Evolutionary conservation across 2,113 vertebrate genomes (phyloP).

Genomic region (Hippolais icterina): DNA sequence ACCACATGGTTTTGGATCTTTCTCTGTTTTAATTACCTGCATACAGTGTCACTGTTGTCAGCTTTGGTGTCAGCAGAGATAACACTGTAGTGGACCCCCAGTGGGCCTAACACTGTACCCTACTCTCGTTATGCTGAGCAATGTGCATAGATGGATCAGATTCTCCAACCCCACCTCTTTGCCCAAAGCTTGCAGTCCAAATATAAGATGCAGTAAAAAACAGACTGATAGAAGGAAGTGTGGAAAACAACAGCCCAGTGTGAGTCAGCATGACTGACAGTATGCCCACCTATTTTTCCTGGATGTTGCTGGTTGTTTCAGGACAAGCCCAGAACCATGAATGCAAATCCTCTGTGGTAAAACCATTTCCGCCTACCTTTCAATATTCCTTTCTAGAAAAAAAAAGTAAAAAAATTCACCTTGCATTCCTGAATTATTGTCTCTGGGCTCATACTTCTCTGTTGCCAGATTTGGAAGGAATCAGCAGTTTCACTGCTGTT

Average conservation of each 20-base stretch:
- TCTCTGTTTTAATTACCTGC: not conserved
- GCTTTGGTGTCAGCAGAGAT: not conserved
- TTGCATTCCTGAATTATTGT: not conserved
- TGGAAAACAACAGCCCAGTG: not conserved
- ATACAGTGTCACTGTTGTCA: not conserved
- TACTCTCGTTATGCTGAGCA: not conserved
- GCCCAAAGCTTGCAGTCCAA: not conserved
- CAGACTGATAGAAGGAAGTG: not conserved
- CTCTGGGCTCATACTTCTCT: not conserved
- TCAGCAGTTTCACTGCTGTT: not conserved
- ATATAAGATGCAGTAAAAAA: not conserved
- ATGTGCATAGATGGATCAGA: not conserved
- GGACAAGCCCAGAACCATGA: not conserved
- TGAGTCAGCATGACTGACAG: slow-evolving; percentile 13
- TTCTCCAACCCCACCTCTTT: not conserved
- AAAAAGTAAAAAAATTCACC: not conserved
- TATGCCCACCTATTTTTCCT: not conserved
- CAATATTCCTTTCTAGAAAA: not conserved
- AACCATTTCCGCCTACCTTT: not conserved
- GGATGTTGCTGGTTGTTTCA: slow-evolving; percentile 6
- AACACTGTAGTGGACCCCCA: not conserved
- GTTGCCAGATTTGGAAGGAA: not conserved
- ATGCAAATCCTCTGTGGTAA: not conserved
- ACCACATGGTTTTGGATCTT: not conserved
- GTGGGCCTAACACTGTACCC: not conserved